Base-by-base conservation (phyloP, 2,797 vertebrate species). In the Sebastes hopkinsi region DNA sequence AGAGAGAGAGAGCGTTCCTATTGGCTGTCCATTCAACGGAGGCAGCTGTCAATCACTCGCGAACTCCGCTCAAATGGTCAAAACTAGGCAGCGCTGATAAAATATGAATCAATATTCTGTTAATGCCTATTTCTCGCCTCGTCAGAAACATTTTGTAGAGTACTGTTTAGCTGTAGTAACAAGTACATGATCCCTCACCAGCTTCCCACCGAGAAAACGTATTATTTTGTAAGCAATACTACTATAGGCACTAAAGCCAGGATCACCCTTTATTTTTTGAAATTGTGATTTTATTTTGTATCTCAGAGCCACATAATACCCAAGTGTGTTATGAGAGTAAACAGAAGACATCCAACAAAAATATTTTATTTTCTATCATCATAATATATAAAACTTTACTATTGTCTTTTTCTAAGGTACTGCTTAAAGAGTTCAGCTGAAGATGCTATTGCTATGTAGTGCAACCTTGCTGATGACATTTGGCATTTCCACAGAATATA, bases 401-500 rank as follows among this genome's bases (percentile, higher is more conserved):
- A 8, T 6, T 59, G 27, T 30, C 11, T 22, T 61, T 58, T 58
- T 32, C 52, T 55, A 9, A 55, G 38, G 25, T 38, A n/a, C 27
- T 22, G 52, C 58, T 42, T 12, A 59, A 81, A 73, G 54, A 34
- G 42, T 80, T 75, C 62, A 80, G 54, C 38, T 54, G 16, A 66
- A 79, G 32, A 74, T 76, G 25, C 30, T 22, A 8, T 70, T 76
- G 25, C 27, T 22, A 8, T 70, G 65, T 30, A 18, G 38, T 38
- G 20, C 75, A n/a, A 25, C 60, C 62, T 65, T 55, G 67, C 75
- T 77, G 70, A 77, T 87, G 80, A 70, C 64, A 77, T 81, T 80
- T 88, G 67, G 77, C 77, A 72, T 84, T 88, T 85, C 42, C 65
- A 74, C 65, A 50, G 64, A 80, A 77, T 78, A 78, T 85, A 68